A percentile compares a stretch with the other conserved stretches of the same genome.
Conservation (phyloP, 2,797 vertebrate species). For the Clarias fuscus region DNA sequence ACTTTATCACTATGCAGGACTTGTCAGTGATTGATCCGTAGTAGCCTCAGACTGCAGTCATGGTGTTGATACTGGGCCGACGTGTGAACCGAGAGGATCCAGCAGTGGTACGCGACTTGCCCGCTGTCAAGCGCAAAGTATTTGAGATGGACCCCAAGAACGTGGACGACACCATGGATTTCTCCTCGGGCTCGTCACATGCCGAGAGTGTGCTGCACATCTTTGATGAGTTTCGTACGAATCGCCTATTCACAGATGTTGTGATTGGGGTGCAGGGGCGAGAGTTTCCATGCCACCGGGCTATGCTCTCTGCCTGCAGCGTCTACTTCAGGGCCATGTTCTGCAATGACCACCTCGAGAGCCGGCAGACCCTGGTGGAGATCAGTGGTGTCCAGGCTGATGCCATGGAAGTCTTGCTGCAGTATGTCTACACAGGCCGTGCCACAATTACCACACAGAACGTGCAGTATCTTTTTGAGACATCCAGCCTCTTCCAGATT, state of each 20-base stretch:
- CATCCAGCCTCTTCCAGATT: slow-evolving; percentile 97
- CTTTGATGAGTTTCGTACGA: slow-evolving; percentile 94
- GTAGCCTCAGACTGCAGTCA: slow-evolving; percentile 66
- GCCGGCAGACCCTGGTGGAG: slow-evolving; percentile 94
- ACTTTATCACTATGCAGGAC: background rate
- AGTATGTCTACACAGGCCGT: slow-evolving; percentile 94
- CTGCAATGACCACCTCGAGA: slow-evolving; percentile 95
- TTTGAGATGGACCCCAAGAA: slow-evolving; percentile 90
- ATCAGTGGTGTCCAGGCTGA: slow-evolving; percentile 96
- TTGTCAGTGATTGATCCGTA: slow-evolving; percentile 6
- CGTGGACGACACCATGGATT: slow-evolving; percentile 88
- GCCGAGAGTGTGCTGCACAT: slow-evolving; percentile 93
- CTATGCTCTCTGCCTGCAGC: slow-evolving; percentile 94
- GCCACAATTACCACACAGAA: slow-evolving; percentile 97
- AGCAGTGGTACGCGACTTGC: slow-evolving; percentile 85
- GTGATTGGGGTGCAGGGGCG: slow-evolving; percentile 95
- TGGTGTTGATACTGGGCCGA: slow-evolving; percentile 97
- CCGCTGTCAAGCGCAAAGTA: slow-evolving; percentile 90
- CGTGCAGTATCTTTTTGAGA: slow-evolving; percentile 96
- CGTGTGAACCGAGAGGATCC: slow-evolving; percentile 92
- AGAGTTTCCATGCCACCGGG: slow-evolving; percentile 96
- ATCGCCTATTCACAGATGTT: slow-evolving; percentile 93
- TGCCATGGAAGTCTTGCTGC: slow-evolving; percentile 96
- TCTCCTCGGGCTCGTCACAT: slow-evolving; percentile 90
- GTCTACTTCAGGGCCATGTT: slow-evolving; percentile 99